Conservation (phyloP, 1,140 invertebrate genomes). For the Formica selysi region DNA sequence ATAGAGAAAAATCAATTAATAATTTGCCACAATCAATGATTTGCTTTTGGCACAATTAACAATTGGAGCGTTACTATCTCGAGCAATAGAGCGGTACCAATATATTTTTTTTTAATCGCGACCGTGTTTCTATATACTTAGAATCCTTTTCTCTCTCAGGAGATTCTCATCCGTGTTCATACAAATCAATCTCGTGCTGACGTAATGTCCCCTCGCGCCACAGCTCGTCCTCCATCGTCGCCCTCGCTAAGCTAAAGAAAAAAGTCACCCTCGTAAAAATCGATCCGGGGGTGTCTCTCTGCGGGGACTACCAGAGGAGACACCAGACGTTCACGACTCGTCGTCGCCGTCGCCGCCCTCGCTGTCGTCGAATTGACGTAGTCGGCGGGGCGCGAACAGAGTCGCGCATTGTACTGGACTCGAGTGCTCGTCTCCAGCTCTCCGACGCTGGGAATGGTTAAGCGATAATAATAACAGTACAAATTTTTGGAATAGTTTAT, state of each 20-base stretch:
- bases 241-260: constrained; percentile 54
- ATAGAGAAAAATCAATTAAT: constrained; percentile 27
- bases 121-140: neutral
- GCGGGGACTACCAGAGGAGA: constrained; percentile 41
- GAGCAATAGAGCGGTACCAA: neutral
- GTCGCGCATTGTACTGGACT: constrained; percentile 75
- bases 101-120: neutral
- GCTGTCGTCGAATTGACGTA: constrained; percentile 44
- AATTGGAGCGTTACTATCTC: neutral
- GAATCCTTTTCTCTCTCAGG: neutral
- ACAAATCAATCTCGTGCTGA: constrained; percentile 54
- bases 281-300: constrained; percentile 43
- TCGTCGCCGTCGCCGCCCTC: constrained; percentile 52
- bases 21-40: neutral
- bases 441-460: constrained; percentile 70
- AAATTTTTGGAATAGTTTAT: constrained; percentile 81
- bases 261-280: constrained; percentile 61
- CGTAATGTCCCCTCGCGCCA: constrained; percentile 39
- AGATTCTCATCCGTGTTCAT: constrained; percentile 42
- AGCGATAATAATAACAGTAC: constrained; percentile 80
- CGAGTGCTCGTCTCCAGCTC: constrained; percentile 45
- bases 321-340: constrained; percentile 63
- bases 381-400: constrained; percentile 74
- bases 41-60: constrained; percentile 34
- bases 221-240: constrained; percentile 33